phyloP scores from a whole-genome alignment of 2,113 vertebrate genomes.

The Gallinago paraguaiae region DNA sequence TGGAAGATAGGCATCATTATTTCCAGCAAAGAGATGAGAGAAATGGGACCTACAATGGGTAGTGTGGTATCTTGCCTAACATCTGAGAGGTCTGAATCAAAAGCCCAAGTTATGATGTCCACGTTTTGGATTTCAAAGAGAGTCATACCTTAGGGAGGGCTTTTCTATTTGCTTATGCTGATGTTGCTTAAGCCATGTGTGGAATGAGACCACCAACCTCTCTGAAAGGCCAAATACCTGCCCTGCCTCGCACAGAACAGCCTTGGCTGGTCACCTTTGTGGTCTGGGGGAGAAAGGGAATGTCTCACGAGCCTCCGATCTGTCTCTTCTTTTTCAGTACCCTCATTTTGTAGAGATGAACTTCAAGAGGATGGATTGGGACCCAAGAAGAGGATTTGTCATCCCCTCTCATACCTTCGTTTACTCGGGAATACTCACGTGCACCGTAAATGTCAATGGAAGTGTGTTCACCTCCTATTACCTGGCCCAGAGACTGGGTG shows the following conservation, averaged over 20 bases:
- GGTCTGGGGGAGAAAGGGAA: neutral
- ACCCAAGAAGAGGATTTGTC: conserved; percentile 83
- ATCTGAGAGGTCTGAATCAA: neutral
- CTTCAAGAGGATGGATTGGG: conserved; percentile 67
- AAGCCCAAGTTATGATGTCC: neutral
- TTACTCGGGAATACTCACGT: conserved; percentile 55
- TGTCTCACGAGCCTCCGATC: neutral
- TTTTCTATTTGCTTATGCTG: neutral
- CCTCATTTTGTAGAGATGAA: neutral
- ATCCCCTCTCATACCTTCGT: conserved; percentile 61
- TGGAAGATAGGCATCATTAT: neutral
- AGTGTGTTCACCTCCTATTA: conserved; percentile 60
- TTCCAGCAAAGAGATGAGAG: neutral
- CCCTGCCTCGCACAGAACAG: neutral
- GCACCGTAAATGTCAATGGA: conserved; percentile 62
- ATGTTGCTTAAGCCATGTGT: neutral
- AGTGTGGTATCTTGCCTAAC: neutral
- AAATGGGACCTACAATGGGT: neutral
- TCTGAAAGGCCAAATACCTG: neutral
- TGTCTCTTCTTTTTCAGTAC: conserved; percentile 17
- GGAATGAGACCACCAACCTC: neutral
- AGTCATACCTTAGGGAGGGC: neutral
- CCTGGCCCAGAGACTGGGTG: conserved; percentile 73
- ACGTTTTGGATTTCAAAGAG: neutral
- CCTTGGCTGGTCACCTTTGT: neutral